Percentiles rank a stretch among this genome's conserved stretches.
These are phyloP conservation scores for Cremastinae sp. DNA, from an alignment of 2,888 invertebrate genomes.

Conservation along the genomic window DNA sequence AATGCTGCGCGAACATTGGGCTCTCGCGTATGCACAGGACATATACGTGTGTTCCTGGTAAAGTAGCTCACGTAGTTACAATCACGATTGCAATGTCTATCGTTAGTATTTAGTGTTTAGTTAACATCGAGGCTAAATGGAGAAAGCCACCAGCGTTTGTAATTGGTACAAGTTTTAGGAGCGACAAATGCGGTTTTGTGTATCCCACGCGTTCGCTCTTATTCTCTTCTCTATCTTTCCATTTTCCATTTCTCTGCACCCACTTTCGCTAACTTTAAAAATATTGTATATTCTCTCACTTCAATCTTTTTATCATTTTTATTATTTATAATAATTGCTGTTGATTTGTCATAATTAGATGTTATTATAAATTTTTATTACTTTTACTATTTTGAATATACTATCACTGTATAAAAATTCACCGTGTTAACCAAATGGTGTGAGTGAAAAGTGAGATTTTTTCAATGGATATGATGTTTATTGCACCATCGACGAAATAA, in stretches of 20 bases:
- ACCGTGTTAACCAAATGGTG: too few relatives aligned
- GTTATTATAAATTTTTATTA: too few relatives aligned
- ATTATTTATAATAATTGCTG: too few relatives aligned
- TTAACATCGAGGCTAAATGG: constrained; percentile 72
- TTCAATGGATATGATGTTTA: too few relatives aligned
- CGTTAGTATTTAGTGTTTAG: constrained; percentile 79
- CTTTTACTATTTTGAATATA: too few relatives aligned
- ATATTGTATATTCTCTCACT: constrained; percentile 55
- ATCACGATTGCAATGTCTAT: constrained; percentile 69
- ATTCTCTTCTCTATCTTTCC: constrained; percentile 24
- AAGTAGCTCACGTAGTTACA: constrained; percentile 35
- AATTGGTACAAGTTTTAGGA: constrained; percentile 78
- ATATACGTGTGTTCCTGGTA: constrained; percentile 29
- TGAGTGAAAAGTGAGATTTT: too few relatives aligned
- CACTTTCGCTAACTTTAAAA: constrained; percentile 52
- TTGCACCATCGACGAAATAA: too few relatives aligned
- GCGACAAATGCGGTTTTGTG: constrained; percentile 75
- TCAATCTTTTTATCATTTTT: too few relatives aligned
- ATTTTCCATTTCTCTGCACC: constrained; percentile 24
- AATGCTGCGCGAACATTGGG: constrained; percentile 33
- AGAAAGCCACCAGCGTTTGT: constrained; percentile 79
- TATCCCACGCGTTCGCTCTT: constrained; percentile 68
- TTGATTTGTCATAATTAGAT: too few relatives aligned
- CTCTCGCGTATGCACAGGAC: constrained; percentile 13
- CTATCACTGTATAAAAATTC: too few relatives aligned